phyloP scores from a whole-genome alignment of 1,140 invertebrate species.

The Apis florea region DNA sequence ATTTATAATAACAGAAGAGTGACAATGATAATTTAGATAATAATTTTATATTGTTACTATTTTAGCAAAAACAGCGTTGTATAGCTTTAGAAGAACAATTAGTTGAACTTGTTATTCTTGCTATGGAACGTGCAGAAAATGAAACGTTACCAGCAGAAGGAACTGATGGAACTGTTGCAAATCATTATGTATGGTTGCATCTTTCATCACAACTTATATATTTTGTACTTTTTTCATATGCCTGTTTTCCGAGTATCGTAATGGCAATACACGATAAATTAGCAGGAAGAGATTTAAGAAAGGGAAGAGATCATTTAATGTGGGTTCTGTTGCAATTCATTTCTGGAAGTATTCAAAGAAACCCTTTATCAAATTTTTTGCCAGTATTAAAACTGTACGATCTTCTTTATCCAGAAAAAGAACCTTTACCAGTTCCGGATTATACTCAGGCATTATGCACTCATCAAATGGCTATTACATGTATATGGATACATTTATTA shows the following conservation, averaged over 20 bases:
- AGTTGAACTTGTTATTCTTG: constrained; percentile 93
- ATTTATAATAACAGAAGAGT: neutral
- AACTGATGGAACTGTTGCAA: constrained; percentile 85
- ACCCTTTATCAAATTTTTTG: constrained; percentile 94
- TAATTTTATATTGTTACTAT: constrained; percentile 42
- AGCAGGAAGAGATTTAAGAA: constrained; percentile 89
- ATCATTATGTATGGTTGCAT: constrained; percentile 95
- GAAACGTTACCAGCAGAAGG: constrained; percentile 81
- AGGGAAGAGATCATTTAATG: constrained; percentile 97
- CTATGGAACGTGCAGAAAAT: constrained; percentile 94
- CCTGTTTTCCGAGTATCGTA: constrained; percentile 95
- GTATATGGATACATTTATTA: constrained; percentile 97
- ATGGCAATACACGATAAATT: constrained; percentile 93
- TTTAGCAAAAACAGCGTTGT: constrained; percentile 92
- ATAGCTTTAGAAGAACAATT: constrained; percentile 95
- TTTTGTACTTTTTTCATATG: constrained; percentile 97
- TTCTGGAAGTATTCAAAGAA: constrained; percentile 97
- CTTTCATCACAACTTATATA: constrained; percentile 97
- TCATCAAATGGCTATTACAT: constrained; percentile 95
- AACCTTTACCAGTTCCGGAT: constrained; percentile 94
- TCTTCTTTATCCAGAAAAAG: constrained; percentile 94
- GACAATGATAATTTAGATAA: neutral
- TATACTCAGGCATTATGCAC: constrained; percentile 92
- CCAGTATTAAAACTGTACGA: constrained; percentile 96
- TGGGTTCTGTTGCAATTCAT: constrained; percentile 99